A percentile compares a stretch with the other conserved stretches of the same genome.
These are phyloP conservation scores for Hypomecis punctinalis DNA, from an alignment of 2,888 invertebrate species.

Conservation along the genomic window DNA sequence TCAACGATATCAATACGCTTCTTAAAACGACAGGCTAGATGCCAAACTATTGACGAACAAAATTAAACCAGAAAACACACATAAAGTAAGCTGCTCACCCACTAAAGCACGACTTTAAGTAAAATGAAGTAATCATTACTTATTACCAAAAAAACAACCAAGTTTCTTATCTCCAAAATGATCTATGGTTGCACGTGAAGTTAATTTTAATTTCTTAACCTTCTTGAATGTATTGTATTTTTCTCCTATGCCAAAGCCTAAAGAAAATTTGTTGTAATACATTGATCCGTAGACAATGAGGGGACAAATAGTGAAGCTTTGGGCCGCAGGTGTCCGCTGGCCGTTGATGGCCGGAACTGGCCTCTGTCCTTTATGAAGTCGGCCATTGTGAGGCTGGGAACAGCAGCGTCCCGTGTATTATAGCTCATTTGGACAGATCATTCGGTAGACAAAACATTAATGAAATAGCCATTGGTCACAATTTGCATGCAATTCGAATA, in stretches of 20 bases:
- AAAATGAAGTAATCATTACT: no score
- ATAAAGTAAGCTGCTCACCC: no score
- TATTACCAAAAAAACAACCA: no score
- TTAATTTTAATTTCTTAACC: not conserved
- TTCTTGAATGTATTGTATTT: no score
- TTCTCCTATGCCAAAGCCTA: not conserved
- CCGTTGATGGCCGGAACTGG: conserved; percentile 39
- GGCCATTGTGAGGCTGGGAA: conserved; percentile 34
- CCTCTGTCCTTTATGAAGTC: conserved; percentile 26
- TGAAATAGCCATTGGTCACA: not conserved
- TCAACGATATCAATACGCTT: not conserved
- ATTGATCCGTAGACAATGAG: conserved; percentile 19
- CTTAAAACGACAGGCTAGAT: not conserved
- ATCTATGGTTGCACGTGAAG: not conserved
- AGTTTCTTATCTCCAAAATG: no score
- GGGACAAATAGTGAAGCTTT: conserved; percentile 35
- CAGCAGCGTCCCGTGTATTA: conserved; percentile 18
- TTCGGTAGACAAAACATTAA: not conserved
- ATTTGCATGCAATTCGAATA: no score
- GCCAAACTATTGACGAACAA: conserved; percentile 4
- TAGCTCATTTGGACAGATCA: not conserved
- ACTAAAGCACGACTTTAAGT: no score
- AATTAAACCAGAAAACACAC: no score
- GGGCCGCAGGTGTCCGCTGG: conserved; percentile 42
- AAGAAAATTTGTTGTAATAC: conserved; percentile 23